phyloP scores from a whole-genome alignment of 2,888 invertebrate species.

The Celastrina argiolus region DNA sequence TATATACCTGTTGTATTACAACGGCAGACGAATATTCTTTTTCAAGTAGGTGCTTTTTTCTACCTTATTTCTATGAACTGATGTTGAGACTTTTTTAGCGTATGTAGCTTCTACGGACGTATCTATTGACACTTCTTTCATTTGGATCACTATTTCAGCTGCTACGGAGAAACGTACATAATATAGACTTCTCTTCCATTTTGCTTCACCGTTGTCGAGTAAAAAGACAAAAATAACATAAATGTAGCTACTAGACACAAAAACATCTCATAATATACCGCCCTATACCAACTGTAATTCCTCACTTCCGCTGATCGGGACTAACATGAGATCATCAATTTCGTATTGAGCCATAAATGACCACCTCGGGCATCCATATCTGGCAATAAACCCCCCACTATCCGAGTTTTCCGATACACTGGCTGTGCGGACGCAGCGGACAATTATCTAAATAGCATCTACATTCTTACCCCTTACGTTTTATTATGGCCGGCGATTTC shows the following conservation, averaged over 20 bases:
- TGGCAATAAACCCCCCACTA: conserved; percentile 59
- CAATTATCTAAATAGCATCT: conserved; percentile 80
- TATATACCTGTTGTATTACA: too few relatives aligned
- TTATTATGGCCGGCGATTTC: conserved; percentile 79
- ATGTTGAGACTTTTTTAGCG: too few relatives aligned
- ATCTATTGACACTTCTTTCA: too few relatives aligned
- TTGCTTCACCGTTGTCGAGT: too few relatives aligned
- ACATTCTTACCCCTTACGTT: conserved; percentile 78
- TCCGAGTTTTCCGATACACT: conserved; percentile 75
- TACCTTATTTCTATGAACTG: too few relatives aligned
- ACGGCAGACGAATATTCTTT: too few relatives aligned
- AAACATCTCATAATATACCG: background rate
- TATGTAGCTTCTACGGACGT: too few relatives aligned
- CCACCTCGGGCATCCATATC: conserved; percentile 67
- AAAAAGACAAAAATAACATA: too few relatives aligned
- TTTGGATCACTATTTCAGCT: too few relatives aligned
- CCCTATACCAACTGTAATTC: conserved; percentile 29
- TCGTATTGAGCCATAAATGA: conserved; percentile 58
- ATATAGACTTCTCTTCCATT: too few relatives aligned
- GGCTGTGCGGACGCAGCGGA: conserved; percentile 63
- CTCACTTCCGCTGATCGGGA: conserved; percentile 38
- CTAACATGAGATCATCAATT: conserved; percentile 63
- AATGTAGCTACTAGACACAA: background rate
- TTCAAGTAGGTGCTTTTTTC: too few relatives aligned
- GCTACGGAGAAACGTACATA: too few relatives aligned